phyloP scores from a whole-genome alignment of 1,140 invertebrate genomes.

The Drosophila kepulauana region DNA sequence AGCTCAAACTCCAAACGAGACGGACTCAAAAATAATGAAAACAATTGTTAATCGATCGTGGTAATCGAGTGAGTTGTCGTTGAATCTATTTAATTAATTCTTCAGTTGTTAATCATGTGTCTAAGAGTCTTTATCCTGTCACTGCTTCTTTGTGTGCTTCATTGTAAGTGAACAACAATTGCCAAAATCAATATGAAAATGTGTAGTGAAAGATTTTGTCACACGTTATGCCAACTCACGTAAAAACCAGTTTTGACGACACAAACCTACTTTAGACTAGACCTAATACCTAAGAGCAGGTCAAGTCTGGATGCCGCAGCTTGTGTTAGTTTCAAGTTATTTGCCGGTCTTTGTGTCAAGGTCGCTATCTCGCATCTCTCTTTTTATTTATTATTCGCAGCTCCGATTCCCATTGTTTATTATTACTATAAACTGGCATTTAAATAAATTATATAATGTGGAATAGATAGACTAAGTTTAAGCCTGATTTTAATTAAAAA shows the following conservation, averaged over 20 bases:
- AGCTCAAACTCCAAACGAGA: background rate
- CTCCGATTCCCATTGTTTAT: no score
- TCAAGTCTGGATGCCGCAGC: slow-evolving; percentile 31
- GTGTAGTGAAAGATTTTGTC: no score
- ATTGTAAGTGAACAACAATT: slow-evolving; percentile 57
- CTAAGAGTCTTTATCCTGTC: slow-evolving; percentile 45
- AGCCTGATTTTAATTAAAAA: no score
- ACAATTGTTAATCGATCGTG: background rate
- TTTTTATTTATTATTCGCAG: background rate
- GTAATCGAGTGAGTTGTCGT: background rate
- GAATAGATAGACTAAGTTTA: no score
- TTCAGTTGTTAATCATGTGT: slow-evolving; percentile 54
- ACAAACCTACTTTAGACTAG: no score
- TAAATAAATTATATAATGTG: no score
- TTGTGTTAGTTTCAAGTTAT: slow-evolving; percentile 18
- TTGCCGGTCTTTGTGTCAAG: slow-evolving; percentile 79
- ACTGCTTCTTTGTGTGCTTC: slow-evolving; percentile 57
- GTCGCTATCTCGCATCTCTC: slow-evolving; percentile 48
- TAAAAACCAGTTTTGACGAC: no score
- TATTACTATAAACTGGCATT: no score
- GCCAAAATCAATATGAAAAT: slow-evolving; percentile 7
- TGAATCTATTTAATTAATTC: slow-evolving; percentile 32
- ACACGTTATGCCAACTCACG: no score
- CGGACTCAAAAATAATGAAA: background rate
- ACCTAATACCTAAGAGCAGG: background rate